These are phyloP conservation scores for Fukomys damarensis DNA, from an alignment of 2,113 vertebrate genomes.

Conservation along the genomic window DNA sequence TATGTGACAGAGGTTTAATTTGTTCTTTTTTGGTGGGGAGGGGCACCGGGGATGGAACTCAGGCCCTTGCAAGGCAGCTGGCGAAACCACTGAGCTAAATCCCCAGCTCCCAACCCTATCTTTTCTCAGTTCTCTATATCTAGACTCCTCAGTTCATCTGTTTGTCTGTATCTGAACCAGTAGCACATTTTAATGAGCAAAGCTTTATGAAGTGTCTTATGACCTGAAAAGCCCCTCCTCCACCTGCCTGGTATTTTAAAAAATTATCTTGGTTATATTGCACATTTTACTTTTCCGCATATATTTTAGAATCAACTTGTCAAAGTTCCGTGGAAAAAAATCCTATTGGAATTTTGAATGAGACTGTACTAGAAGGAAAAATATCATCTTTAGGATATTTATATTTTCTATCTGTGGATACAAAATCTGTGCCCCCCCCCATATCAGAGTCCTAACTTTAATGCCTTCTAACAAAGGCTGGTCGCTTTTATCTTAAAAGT, in stretches of 20 bases:
- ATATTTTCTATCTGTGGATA: neutral
- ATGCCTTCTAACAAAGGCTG: constrained; percentile 52
- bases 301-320: constrained; percentile 48
- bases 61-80: too few species aligned
- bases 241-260: neutral
- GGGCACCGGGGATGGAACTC: too few species aligned
- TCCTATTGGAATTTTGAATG: constrained; percentile 28
- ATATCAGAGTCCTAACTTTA: constrained; percentile 4
- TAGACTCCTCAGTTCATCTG: neutral
- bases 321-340: constrained; percentile 34
- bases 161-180: constrained; percentile 28
- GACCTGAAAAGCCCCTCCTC: neutral
- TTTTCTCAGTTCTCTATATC: neutral
- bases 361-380: constrained; percentile 21
- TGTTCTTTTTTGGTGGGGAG: neutral
- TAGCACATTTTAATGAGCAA: constrained; percentile 3
- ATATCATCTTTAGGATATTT: constrained; percentile 3
- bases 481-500: neutral
- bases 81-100: too few species aligned
- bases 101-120: neutral
- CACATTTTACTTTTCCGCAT: constrained; percentile 18
- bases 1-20: neutral
- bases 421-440: neutral
- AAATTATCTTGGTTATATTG: neutral
- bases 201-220: constrained; percentile 32